Evolutionary conservation across 2,888 invertebrate genomes (phyloP).

Genomic region (Charanyca ferruginea): DNA sequence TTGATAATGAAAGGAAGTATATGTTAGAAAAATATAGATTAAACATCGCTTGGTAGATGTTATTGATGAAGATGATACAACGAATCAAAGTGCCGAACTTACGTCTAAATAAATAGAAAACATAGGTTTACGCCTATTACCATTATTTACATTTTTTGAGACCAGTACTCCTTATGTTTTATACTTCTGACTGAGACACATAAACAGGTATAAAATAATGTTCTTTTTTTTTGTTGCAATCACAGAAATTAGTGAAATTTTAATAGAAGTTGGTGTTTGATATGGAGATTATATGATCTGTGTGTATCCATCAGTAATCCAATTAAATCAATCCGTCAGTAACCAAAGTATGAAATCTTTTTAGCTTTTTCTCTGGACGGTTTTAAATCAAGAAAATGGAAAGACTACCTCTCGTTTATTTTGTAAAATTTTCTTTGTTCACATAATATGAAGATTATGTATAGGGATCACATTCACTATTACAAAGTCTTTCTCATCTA

Average conservation of each 20-base stretch:
- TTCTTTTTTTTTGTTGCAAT: neutral
- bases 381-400: constrained; percentile 19
- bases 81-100: constrained; percentile 62
- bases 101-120: constrained; percentile 76
- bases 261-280: neutral
- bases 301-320: neutral
- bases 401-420: constrained; percentile 30
- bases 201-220: neutral
- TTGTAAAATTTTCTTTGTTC: constrained; percentile 46
- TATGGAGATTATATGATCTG: constrained; percentile 3
- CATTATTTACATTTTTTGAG: constrained; percentile 69
- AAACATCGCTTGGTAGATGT: constrained; percentile 29
- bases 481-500: constrained; percentile 4
- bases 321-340: neutral
- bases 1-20: constrained; percentile 35
- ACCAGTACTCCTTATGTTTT: constrained; percentile 55
- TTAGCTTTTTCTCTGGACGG: constrained; percentile 20
- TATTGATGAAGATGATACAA: constrained; percentile 31
- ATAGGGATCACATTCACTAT: neutral
- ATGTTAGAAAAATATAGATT: constrained; percentile 47
- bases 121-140: constrained; percentile 61
- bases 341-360: neutral
- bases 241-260: constrained; percentile 8
- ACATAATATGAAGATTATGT: constrained; percentile 4
- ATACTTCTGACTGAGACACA: constrained; percentile 33